phyloP scores from a whole-genome alignment of 2,888 invertebrate genomes.

The Brachyptera putata region DNA sequence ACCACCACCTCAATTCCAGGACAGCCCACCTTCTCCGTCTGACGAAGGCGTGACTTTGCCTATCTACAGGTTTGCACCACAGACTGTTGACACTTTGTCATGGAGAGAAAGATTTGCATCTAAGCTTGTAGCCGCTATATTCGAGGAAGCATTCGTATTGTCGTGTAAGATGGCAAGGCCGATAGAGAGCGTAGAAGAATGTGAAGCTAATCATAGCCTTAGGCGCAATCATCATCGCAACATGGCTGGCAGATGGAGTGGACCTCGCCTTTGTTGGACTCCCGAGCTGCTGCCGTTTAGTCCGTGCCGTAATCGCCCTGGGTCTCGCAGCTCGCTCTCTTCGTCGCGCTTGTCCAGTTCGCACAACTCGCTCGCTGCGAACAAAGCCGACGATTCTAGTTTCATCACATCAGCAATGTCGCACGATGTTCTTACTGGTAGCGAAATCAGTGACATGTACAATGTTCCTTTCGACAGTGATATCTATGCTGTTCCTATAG shows the following conservation, averaged over 20 bases:
- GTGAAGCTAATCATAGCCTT: conserved; percentile 31
- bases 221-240: neutral
- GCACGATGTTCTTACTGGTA: conserved; percentile 73
- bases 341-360: conserved; percentile 78
- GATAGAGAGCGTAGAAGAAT: conserved; percentile 37
- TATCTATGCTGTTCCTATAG: conserved; percentile 81
- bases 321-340: conserved; percentile 70
- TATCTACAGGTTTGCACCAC: neutral
- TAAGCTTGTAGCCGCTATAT: conserved; percentile 46
- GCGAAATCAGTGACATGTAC: conserved; percentile 78
- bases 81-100: conserved; percentile 11
- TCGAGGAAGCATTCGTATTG: conserved; percentile 49
- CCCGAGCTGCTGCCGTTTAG: conserved; percentile 55
- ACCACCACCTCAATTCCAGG: conserved; percentile 83
- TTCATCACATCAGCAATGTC: conserved; percentile 87
- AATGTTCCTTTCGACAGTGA: conserved; percentile 86
- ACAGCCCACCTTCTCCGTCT: conserved; percentile 42
- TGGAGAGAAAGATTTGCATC: conserved; percentile 48
- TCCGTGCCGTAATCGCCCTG: conserved; percentile 60
- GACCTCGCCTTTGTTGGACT: conserved; percentile 48
- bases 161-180: conserved; percentile 43
- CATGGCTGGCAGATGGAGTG: conserved; percentile 28
- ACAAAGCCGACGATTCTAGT: conserved; percentile 77
- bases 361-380: conserved; percentile 74
- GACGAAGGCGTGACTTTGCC: neutral